phyloP scores from a whole-genome alignment of 2,113 vertebrate genomes.

The Galeopterus variegatus region DNA sequence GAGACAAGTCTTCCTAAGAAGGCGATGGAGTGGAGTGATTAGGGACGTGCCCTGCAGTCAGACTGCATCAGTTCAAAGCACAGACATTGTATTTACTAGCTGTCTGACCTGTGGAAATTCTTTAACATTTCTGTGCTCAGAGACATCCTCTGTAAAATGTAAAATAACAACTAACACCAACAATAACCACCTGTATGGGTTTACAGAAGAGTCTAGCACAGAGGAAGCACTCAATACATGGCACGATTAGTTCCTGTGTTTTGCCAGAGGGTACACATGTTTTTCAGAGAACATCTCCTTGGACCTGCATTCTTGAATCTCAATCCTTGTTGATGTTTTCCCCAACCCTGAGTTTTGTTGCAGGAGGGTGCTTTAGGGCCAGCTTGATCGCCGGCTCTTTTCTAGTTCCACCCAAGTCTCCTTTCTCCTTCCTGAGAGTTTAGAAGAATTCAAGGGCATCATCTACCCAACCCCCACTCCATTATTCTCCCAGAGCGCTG shows the following conservation, averaged over 20 bases:
- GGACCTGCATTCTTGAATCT: not conserved
- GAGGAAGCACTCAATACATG: not conserved
- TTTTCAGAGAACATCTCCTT: constrained; percentile 1
- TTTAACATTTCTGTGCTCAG: not conserved
- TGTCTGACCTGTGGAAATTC: not conserved
- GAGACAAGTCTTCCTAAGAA: not conserved
- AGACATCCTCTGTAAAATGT: not conserved
- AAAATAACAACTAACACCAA: not conserved
- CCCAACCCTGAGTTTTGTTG: not conserved
- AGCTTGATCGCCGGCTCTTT: not conserved
- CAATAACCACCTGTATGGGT: not conserved
- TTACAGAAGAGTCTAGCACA: not conserved
- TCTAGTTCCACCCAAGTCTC: not conserved
- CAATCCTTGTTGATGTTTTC: not conserved
- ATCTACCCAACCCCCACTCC: not conserved
- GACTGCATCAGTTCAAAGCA: not conserved
- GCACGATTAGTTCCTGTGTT: not conserved
- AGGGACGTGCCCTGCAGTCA: not conserved
- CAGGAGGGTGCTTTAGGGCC: not conserved
- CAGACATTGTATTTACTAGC: not conserved
- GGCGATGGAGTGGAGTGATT: not conserved
- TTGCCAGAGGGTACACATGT: not conserved
- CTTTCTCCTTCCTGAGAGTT: not conserved
- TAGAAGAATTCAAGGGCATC: not conserved
- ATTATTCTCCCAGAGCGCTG: not conserved